Percentiles rank a stretch among this genome's conserved stretches.
phyloP scores from a whole-genome alignment of 2,797 vertebrate genomes.

The Saxicola maurus region DNA sequence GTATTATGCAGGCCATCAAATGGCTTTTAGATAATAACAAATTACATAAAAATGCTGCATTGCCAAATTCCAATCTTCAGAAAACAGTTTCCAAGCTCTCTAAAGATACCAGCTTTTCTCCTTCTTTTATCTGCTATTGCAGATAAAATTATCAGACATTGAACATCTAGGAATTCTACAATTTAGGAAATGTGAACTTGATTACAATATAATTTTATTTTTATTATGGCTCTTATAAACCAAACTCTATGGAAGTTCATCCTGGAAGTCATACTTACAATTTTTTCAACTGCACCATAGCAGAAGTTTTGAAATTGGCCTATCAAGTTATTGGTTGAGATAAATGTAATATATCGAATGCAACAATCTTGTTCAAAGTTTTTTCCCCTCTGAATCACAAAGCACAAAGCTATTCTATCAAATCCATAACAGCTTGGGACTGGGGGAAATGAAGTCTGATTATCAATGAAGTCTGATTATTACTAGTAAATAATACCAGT shows the following conservation, averaged over 20 bases:
- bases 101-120: not conserved
- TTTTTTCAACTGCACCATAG: not conserved
- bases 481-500: not conserved
- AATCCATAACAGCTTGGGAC: not conserved
- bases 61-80: not conserved
- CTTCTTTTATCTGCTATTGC: not conserved
- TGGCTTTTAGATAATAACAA: not conserved
- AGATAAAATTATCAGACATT: not conserved
- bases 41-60: not conserved
- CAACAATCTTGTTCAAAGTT: not conserved
- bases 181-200: not conserved
- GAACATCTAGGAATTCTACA: not conserved
- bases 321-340: not conserved
- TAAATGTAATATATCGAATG: not conserved
- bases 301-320: not conserved
- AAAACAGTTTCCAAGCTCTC: not conserved
- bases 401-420: not conserved
- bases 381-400: not conserved
- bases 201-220: not conserved
- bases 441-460: not conserved
- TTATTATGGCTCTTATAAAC: not conserved
- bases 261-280: not conserved
- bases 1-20: not conserved
- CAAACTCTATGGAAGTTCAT: not conserved
- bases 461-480: not conserved